These are phyloP conservation scores for Chaenodraco wilsoni DNA, from an alignment of 2,797 vertebrate genomes.

Conservation along the genomic window DNA sequence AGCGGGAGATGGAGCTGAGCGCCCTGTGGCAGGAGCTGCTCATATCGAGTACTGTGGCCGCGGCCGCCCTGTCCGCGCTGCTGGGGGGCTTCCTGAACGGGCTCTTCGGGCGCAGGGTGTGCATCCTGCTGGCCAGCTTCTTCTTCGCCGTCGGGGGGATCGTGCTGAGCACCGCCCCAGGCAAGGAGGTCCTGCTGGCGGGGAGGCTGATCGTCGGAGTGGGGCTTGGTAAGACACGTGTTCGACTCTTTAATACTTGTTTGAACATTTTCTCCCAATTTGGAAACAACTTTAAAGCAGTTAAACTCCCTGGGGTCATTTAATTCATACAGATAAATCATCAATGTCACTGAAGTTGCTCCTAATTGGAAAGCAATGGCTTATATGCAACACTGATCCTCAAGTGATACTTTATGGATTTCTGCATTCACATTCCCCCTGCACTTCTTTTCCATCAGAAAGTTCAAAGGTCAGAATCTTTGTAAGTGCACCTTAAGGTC, in stretches of 20 bases:
- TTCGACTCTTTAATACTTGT: not conserved
- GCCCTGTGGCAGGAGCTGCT: constrained; percentile 95
- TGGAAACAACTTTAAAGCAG: not conserved
- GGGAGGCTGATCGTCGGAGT: constrained; percentile 93
- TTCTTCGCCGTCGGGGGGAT: constrained; percentile 89
- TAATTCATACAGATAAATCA: not conserved
- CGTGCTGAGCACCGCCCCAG: constrained; percentile 87
- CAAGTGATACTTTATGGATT: constrained; percentile 30
- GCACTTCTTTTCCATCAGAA: constrained; percentile 15
- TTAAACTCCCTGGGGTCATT: not conserved
- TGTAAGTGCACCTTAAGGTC: constrained; percentile 22
- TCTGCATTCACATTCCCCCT: constrained; percentile 10
- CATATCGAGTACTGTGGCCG: constrained; percentile 92
- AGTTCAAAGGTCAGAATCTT: constrained; percentile 51
- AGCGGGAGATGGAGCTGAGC: constrained; percentile 90
- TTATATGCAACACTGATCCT: constrained; percentile 14
- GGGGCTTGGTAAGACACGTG: constrained; percentile 90
- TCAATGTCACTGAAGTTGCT: constrained; percentile 3
- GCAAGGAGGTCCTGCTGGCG: constrained; percentile 90
- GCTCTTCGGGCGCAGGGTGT: constrained; percentile 89
- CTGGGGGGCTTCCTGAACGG: constrained; percentile 92
- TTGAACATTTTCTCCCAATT: not conserved
- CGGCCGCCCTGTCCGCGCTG: constrained; percentile 92
- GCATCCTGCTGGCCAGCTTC: constrained; percentile 92
- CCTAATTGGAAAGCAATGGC: not conserved